Percentiles rank a stretch among this genome's conserved stretches.
phyloP scores from a whole-genome alignment of 2,797 vertebrate genomes.

The Sebastes trivittatus region DNA sequence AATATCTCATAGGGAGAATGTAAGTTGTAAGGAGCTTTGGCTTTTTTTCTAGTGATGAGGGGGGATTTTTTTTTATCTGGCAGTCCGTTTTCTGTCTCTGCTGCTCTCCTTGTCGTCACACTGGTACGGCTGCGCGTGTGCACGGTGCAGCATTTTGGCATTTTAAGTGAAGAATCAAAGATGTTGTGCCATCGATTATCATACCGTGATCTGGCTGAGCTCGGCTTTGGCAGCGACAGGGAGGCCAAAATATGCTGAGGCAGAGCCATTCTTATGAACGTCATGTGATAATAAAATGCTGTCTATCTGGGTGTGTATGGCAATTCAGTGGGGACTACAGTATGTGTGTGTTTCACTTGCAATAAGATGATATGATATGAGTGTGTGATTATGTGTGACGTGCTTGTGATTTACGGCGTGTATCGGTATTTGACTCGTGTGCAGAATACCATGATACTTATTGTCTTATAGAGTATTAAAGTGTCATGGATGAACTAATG shows the following conservation, averaged over 20 bases:
- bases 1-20: conserved; percentile 30
- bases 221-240: conserved; percentile 10
- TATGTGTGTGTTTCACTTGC: conserved; percentile 15
- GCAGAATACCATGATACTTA: not conserved
- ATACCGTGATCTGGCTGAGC: not conserved
- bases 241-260: conserved; percentile 41
- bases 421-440: conserved; percentile 12
- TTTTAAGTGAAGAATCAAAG: conserved; percentile 25
- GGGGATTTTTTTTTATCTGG: conserved; percentile 41
- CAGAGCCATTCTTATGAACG: conserved; percentile 48
- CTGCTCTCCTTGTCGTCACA: conserved; percentile 42
- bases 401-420: conserved; percentile 16
- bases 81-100: conserved; percentile 35
- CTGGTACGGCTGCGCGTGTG: conserved; percentile 27
- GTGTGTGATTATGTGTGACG: not conserved
- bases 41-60: conserved; percentile 22
- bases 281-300: conserved; percentile 61
- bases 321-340: conserved; percentile 33
- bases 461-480: conserved; percentile 1
- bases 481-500: not conserved
- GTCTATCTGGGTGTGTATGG: conserved; percentile 58
- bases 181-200: conserved; percentile 8
- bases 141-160: conserved; percentile 17
- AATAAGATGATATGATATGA: conserved; percentile 19
- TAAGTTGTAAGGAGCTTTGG: conserved; percentile 36